Conservation (phyloP, 2,113 vertebrate species). For the Dromas ardeola region DNA sequence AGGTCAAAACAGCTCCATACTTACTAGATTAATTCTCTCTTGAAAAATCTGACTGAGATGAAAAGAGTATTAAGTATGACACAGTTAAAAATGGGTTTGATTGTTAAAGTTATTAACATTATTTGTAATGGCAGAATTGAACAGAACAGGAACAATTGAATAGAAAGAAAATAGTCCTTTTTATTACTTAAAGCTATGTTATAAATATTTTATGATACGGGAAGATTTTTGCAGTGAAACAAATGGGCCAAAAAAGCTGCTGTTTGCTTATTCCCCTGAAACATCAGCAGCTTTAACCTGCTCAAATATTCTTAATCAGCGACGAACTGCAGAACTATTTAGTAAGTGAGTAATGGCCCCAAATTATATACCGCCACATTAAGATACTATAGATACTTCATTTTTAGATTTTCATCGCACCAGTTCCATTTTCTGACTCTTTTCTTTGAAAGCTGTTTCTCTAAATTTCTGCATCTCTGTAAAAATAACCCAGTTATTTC, state of each 20-base stretch:
- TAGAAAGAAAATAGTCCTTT: not conserved
- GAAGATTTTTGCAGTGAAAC: conserved; percentile 10
- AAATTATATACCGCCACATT: not conserved
- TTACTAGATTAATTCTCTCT: not conserved
- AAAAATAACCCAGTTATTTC: not conserved
- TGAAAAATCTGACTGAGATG: not conserved
- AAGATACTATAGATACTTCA: not conserved
- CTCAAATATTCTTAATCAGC: not conserved
- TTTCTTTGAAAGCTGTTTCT: not conserved
- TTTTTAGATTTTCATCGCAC: not conserved
- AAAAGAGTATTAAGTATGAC: not conserved
- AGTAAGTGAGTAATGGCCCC: not conserved
- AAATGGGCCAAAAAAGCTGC: conserved; percentile 8
- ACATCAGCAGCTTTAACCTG: conserved; percentile 2
- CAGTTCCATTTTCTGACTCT: not conserved
- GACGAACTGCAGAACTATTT: not conserved
- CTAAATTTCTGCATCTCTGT: not conserved
- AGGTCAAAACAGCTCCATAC: not conserved
- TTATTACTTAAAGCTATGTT: not conserved
- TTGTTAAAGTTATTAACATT: not conserved
- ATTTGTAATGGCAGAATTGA: conserved; percentile 11
- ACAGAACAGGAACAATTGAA: not conserved
- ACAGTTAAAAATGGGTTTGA: conserved; percentile 12
- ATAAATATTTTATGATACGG: not conserved
- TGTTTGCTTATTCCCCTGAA: not conserved